Evolutionary conservation across 2,888 invertebrate species (phyloP).

Genomic region (Tipula vernalis): DNA sequence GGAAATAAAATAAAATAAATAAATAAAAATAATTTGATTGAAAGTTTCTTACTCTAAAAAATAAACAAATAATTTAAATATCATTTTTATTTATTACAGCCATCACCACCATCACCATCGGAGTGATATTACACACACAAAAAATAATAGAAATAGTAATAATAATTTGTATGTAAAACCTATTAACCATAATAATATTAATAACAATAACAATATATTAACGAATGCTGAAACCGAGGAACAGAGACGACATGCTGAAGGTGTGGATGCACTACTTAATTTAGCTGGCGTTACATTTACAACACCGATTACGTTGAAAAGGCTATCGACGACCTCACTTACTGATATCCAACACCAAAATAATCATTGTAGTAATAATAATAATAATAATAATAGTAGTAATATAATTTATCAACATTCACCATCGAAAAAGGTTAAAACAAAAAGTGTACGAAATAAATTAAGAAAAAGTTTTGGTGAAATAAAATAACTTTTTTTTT

Average conservation of each 20-base stretch:
- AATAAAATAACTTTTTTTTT: background rate
- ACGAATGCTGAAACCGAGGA: slow-evolving; percentile 46
- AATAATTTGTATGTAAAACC: background rate
- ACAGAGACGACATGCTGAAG: slow-evolving; percentile 59
- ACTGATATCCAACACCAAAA: slow-evolving; percentile 5
- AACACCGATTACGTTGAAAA: background rate
- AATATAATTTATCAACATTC: slow-evolving; percentile 8
- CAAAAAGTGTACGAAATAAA: background rate
- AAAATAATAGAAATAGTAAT: background rate
- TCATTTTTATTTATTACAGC: background rate
- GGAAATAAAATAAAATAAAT: too few relatives aligned
- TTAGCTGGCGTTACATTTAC: slow-evolving; percentile 37
- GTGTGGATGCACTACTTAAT: slow-evolving; percentile 65
- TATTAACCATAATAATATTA: background rate
- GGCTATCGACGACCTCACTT: background rate
- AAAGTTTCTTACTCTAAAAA: too few relatives aligned
- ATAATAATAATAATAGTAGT: background rate
- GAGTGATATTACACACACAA: background rate
- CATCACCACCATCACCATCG: background rate
- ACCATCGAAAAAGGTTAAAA: slow-evolving; percentile 10
- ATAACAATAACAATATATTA: background rate
- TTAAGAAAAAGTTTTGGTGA: slow-evolving; percentile 9
- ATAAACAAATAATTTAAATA: background rate
- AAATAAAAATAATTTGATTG: too few relatives aligned
- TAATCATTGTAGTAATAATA: background rate